Conservation (phyloP, 2,888 invertebrate genomes). For the Synanthedon myopaeformis region DNA sequence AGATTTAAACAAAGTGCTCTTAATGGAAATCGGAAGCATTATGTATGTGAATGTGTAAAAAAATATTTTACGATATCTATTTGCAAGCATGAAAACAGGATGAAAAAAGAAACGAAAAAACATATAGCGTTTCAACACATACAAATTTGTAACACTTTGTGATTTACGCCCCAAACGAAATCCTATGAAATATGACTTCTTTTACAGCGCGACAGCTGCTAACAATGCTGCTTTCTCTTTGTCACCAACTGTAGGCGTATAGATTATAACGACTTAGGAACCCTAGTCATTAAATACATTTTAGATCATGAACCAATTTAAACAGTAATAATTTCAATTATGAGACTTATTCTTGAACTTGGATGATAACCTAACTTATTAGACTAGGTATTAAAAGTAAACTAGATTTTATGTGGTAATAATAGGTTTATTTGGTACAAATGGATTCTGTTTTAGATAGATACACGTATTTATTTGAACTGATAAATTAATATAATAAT, state of each 20-base stretch:
- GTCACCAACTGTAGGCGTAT: slow-evolving; percentile 23
- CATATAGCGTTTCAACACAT: slow-evolving; percentile 5
- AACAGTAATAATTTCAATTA: too few relatives aligned
- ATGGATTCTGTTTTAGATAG: too few relatives aligned
- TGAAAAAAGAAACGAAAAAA: slow-evolving; percentile 4
- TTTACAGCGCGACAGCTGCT: slow-evolving; percentile 45
- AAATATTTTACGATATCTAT: slow-evolving; percentile 2
- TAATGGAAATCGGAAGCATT: too few relatives aligned
- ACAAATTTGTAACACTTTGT: slow-evolving; percentile 31
- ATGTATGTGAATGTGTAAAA: not conserved
- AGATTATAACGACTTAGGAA: slow-evolving; percentile 7
- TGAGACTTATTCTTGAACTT: too few relatives aligned
- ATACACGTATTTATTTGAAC: too few relatives aligned
- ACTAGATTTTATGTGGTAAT: too few relatives aligned
- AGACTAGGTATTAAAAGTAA: too few relatives aligned
- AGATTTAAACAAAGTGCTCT: too few relatives aligned
- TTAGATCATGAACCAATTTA: too few relatives aligned
- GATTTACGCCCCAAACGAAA: slow-evolving; percentile 46
- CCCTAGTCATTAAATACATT: not conserved
- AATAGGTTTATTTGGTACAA: too few relatives aligned
- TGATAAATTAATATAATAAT: too few relatives aligned
- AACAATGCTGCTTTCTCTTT: slow-evolving; percentile 47
- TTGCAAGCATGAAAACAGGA: slow-evolving; percentile 1
- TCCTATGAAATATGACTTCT: slow-evolving; percentile 45
- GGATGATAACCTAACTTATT: too few relatives aligned